Base-by-base conservation (phyloP, 37 sponge, comb jelly and placozoan species). In the Aplysina aerophoba region DNA sequence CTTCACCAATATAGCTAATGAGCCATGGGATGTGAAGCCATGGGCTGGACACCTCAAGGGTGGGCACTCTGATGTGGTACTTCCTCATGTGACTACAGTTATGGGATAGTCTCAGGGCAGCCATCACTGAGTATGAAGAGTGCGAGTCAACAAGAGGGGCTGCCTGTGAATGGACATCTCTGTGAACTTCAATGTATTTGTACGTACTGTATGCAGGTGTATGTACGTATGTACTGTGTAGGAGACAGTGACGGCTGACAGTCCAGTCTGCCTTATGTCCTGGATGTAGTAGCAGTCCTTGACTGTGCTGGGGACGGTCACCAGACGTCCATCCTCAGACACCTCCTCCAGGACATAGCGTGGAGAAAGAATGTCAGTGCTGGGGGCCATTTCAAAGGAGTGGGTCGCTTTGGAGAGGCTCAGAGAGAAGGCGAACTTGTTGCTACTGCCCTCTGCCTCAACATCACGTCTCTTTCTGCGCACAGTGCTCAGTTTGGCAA, bases 241-340 rank as follows among this genome's bases (percentile, higher is more conserved):
- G 22, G 69, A 67, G 69, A 73, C 39, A 11, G 74, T 73, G 40
- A 73, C 74, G 12, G 74, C 30, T 5, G 39, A 22, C 41, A 73
- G 22, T 38, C 17, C 37, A 12, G 31, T 41, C 5, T 33, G 20
- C 41, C 74, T 37, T 30, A 73, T 73, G 31, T 73, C 74, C 37
- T 73, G 74, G 37, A 30, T 41, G 37, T 38, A 73, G 39, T 73
- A 73, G 39, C 74, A 73, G 30, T 73, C 74, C 12, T 31, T 8
- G 6, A 37, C 12, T 12, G 14, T 73, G 39, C 74, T 73, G 20
- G 22, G 74, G 17, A 73, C 74, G 6, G 37, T 20, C 40, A 13
- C 40, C 37, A 30, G 41, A 20, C 19, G 21, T 31, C 74, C 74
- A 30, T 73, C 74, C 12, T 22, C 12, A 21, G 40, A 37, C 37